phyloP scores from a whole-genome alignment of 2,888 invertebrate species.

The Ormia ochracea region DNA sequence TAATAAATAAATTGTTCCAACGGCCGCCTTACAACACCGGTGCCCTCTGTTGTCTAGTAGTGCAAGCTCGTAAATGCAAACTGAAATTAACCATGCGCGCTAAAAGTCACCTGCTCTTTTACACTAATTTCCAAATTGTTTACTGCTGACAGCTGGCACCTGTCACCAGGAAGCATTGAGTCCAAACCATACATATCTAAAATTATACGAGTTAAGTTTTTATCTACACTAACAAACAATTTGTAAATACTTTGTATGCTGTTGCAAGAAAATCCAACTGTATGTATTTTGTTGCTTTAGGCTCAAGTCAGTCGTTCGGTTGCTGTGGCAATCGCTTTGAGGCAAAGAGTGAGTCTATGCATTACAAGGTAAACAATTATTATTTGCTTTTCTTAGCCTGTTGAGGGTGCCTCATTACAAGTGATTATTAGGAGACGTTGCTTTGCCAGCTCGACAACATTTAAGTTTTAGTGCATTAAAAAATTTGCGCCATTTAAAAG shows the following conservation, averaged over 20 bases:
- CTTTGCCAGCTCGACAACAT: neutral
- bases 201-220: conserved; percentile 40
- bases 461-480: conserved; percentile 55
- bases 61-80: neutral
- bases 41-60: conserved; percentile 20
- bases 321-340: neutral
- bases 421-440: neutral
- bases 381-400: neutral
- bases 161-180: neutral
- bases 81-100: neutral
- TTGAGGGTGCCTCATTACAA: neutral
- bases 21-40: neutral
- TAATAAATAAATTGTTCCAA: neutral
- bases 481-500: conserved; percentile 63
- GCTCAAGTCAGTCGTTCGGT: neutral
- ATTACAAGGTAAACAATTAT: neutral
- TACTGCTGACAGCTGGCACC: neutral
- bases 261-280: neutral
- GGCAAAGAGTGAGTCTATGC: neutral
- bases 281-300: too few relatives aligned
- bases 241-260: neutral
- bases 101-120: conserved; percentile 3
- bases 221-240: conserved; percentile 63
- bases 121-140: neutral
- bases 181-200: neutral